Base-by-base conservation (phyloP, 2,888 invertebrate species). In the Heliothis peltigera region DNA sequence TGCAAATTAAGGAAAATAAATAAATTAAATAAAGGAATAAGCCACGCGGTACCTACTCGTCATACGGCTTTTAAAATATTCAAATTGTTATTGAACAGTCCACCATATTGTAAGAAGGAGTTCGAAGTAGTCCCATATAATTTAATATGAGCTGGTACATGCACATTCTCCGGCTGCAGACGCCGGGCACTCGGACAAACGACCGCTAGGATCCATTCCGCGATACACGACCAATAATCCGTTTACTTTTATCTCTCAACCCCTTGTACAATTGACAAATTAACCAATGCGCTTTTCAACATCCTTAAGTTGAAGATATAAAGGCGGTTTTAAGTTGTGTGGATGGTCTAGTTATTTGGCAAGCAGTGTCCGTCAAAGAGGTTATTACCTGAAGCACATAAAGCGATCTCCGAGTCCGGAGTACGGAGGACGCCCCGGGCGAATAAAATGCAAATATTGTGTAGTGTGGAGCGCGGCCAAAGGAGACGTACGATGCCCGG, bases 311-410 rank as follows among this genome's bases (percentile, higher is more conserved):
- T 0, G 4, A 28, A 1, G 1, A 0, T 0, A 63, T 85, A 90
- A 57, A 70, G 82, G 75, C 65, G 15, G 83, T 21, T 71, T 42
- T 79, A 8, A 48, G 0, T 6, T 53, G 53, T 43, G 61, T 4
- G 19, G 35, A 8, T 43, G 22, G n/a, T 48, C n/a, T 10, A n/a
- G 17, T 56, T 32, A 49, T 58, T 63, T 76, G 66, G 87, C 54
- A 18, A 76, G 80, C 81, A 79, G 79, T 89, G 91, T 90, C 90
- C 89, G 91, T 93, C 93, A 93, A 93, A 92, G 93, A 92, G 91
- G 94, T 94, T 94, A 94, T 93, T 94, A 94, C 94, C 94, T 94
- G 94, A 91, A 92, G 89, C 91, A 92, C 87, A 93, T 94, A 92
- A 91, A 91, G 89, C 83, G 83, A 84, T 84, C 70, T 56, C 57